phyloP scores from a whole-genome alignment of 2,797 vertebrate genomes.

The Bradypodion pumilum region DNA sequence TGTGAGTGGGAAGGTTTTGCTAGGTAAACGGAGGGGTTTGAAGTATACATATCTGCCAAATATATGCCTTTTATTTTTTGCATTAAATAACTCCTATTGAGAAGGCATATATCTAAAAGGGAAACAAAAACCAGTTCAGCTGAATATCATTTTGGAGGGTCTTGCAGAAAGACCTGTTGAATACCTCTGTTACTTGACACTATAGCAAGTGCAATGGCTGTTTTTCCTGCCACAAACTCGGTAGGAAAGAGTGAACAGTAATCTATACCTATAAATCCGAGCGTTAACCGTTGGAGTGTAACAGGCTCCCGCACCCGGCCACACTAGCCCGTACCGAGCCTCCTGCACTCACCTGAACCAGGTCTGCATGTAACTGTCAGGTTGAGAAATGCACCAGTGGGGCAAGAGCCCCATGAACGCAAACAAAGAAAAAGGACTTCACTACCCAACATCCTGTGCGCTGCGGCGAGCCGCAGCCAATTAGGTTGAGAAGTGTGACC shows the following conservation, averaged over 20 bases:
- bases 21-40: constrained; percentile 34
- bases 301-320: too few species aligned
- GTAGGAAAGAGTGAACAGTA: not conserved
- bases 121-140: constrained; percentile 15
- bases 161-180: constrained; percentile 2
- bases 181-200: not conserved
- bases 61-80: not conserved
- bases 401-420: too few species aligned
- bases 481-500: too few species aligned
- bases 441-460: too few species aligned
- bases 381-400: too few species aligned
- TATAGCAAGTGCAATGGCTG: not conserved
- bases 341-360: too few species aligned
- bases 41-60: constrained; percentile 43
- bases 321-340: too few species aligned
- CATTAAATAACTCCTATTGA: not conserved
- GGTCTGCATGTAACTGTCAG: too few species aligned
- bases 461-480: too few species aligned
- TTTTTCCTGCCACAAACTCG: not conserved
- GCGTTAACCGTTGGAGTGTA: too few species aligned
- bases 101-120: constrained; percentile 26
- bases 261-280: too few species aligned
- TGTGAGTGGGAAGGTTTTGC: constrained; percentile 60
- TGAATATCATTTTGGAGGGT: constrained; percentile 4
- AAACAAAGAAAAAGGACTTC: too few species aligned